These are phyloP conservation scores for Rhagoletis zephyria DNA, from an alignment of 1,140 invertebrate genomes.

Conservation along the genomic window DNA sequence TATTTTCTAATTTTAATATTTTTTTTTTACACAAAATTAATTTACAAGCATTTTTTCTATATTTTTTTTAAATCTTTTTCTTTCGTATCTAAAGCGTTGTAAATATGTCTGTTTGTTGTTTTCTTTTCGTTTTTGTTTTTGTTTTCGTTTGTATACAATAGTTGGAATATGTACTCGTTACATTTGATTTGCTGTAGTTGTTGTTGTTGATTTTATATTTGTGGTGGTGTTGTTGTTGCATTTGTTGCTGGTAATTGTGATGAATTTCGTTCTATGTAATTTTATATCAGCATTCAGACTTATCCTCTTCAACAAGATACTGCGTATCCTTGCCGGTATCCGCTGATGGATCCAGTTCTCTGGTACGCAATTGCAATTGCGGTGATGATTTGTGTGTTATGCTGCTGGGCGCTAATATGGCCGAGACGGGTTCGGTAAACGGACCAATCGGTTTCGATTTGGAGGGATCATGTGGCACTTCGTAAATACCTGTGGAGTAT, in stretches of 20 bases:
- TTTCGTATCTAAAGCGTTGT: constrained; percentile 1
- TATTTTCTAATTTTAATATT: constrained; percentile 26
- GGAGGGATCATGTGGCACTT: constrained; percentile 83
- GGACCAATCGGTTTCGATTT: constrained; percentile 76
- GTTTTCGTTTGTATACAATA: constrained; percentile 5
- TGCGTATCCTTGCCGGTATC: constrained; percentile 95
- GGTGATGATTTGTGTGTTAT: constrained; percentile 84
- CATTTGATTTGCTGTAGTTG: constrained; percentile 38
- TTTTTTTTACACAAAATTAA: constrained; percentile 54
- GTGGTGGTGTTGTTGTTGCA: constrained; percentile 59
- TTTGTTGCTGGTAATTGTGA: constrained; percentile 59
- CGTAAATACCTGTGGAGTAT: constrained; percentile 79
- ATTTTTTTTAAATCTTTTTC: constrained; percentile 30
- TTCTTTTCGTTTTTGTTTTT: constrained; percentile 31
- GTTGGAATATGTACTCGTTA: constrained; percentile 40
- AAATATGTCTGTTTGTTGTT: constrained; percentile 43
- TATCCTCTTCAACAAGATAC: constrained; percentile 89
- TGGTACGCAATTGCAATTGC: constrained; percentile 81
- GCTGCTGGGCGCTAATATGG: constrained; percentile 86
- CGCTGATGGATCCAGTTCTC: constrained; percentile 86
- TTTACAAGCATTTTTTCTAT: constrained; percentile 53
- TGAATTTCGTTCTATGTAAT: constrained; percentile 54
- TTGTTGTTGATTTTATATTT: constrained; percentile 54
- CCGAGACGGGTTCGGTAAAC: constrained; percentile 78
- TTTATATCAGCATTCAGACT: constrained; percentile 74